These are phyloP conservation scores for Anhinga rufa DNA, from an alignment of 2,113 vertebrate genomes.

Conservation along the genomic window DNA sequence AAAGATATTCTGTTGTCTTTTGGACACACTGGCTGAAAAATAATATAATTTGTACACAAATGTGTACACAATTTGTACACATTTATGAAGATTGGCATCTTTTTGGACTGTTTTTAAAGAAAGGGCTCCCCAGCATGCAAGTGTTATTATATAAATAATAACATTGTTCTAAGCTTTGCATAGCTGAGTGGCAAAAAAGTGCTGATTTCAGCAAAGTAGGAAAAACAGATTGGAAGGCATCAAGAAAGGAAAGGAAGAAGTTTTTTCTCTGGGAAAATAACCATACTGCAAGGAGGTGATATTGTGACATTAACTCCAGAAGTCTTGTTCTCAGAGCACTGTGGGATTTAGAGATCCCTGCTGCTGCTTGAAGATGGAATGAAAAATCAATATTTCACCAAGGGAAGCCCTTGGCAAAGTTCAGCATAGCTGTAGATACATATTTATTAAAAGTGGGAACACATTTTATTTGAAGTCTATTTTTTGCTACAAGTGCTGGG, in stretches of 20 bases:
- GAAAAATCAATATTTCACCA: not conserved
- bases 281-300: not conserved
- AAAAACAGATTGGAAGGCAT: not conserved
- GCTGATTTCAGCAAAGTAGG: not conserved
- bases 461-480: not conserved
- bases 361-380: not conserved
- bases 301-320: not conserved
- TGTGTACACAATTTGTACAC: not conserved
- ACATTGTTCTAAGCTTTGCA: not conserved
- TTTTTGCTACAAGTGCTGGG: not conserved
- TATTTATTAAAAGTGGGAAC: conserved; percentile 2
- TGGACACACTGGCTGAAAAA: not conserved
- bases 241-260: not conserved
- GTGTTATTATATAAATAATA: not conserved
- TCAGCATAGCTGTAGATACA: not conserved
- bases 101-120: not conserved
- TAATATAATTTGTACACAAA: not conserved
- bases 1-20: not conserved
- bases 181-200: not conserved
- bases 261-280: not conserved
- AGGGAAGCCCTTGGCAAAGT: not conserved
- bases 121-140: not conserved
- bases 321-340: not conserved
- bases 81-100: not conserved
- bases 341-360: not conserved